A percentile compares a stretch with the other conserved stretches of the same genome.
These are phyloP conservation scores for Heliothis peltigera DNA, from an alignment of 2,888 invertebrate species.

Conservation along the genomic window DNA sequence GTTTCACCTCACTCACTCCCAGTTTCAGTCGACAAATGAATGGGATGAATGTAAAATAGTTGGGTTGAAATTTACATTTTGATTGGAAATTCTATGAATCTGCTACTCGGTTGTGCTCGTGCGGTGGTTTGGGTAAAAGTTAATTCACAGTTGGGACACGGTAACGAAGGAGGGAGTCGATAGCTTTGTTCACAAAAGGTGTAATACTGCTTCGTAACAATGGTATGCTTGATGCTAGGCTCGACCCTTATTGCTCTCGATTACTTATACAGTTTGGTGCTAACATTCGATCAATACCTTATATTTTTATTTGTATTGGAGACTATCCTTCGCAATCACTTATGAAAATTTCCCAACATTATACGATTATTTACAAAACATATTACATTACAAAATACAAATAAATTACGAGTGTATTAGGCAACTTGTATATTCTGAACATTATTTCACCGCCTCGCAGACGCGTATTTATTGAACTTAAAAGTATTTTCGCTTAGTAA, in stretches of 20 bases:
- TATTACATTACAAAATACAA: slow-evolving; percentile 15
- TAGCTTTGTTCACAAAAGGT: slow-evolving; percentile 51
- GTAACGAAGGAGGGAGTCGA: slow-evolving; percentile 57
- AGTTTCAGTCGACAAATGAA: slow-evolving; percentile 53
- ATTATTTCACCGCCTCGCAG: slow-evolving; percentile 27
- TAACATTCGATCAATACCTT: slow-evolving; percentile 14
- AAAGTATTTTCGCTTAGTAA: slow-evolving; percentile 46
- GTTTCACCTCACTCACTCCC: slow-evolving; percentile 45
- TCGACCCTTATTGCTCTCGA: slow-evolving; percentile 28
- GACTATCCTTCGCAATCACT: neutral
- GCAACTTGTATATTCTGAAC: slow-evolving; percentile 8
- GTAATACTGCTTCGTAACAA: slow-evolving; percentile 52
- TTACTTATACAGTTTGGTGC: slow-evolving; percentile 7
- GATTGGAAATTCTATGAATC: slow-evolving; percentile 79
- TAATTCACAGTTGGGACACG: slow-evolving; percentile 68
- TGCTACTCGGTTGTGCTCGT: slow-evolving; percentile 67
- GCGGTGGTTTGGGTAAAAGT: slow-evolving; percentile 67
- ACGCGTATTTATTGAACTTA: slow-evolving; percentile 38
- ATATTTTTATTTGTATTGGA: neutral
- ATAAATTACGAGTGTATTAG: slow-evolving; percentile 19
- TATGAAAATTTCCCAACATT: slow-evolving; percentile 5
- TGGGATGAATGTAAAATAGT: slow-evolving; percentile 73
- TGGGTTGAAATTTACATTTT: slow-evolving; percentile 81
- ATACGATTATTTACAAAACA: slow-evolving; percentile 9
- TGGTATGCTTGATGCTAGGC: slow-evolving; percentile 29